A percentile compares a stretch with the other conserved stretches of the same genome.
phyloP scores from a whole-genome alignment of 2,888 invertebrate species.

The Dryomyza anilis region DNA sequence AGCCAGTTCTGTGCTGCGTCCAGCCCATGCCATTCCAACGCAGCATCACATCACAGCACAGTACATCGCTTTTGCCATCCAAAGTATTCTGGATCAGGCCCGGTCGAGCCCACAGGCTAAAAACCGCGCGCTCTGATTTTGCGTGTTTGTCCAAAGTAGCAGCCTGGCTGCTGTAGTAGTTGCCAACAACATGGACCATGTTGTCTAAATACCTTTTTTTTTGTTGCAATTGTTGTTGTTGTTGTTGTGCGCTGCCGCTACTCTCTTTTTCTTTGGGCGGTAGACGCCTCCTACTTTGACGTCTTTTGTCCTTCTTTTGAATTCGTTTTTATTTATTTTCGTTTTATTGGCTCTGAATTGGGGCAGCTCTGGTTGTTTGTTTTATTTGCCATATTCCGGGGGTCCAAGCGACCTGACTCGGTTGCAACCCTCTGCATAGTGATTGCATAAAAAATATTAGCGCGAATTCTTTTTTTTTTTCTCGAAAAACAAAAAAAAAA shows the following conservation, averaged over 20 bases:
- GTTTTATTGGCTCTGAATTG: too few relatives aligned
- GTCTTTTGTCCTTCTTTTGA: background rate
- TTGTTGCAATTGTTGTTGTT: too few relatives aligned
- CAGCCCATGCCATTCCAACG: background rate
- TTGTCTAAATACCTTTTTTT: slow-evolving; percentile 20
- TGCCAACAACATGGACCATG: background rate
- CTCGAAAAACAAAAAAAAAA: background rate
- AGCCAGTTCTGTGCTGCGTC: background rate
- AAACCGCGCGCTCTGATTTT: slow-evolving; percentile 18
- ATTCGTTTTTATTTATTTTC: background rate
- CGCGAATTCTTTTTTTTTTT: slow-evolving; percentile 12
- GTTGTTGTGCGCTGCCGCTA: too few relatives aligned
- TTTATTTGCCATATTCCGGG: background rate
- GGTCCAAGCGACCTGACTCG: background rate
- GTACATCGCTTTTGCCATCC: background rate
- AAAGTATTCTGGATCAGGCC: too few relatives aligned
- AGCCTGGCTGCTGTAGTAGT: slow-evolving; percentile 13
- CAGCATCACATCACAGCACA: background rate
- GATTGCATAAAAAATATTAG: slow-evolving; percentile 15
- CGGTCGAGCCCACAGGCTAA: background rate
- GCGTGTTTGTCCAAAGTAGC: slow-evolving; percentile 20
- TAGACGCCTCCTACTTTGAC: slow-evolving; percentile 10
- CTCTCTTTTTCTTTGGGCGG: slow-evolving; percentile 19
- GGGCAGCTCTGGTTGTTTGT: slow-evolving; percentile 7
- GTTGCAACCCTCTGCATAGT: slow-evolving; percentile 15